Base-by-base conservation (phyloP, 1,140 invertebrate genomes). In the Armadillidium nasatum region DNA sequence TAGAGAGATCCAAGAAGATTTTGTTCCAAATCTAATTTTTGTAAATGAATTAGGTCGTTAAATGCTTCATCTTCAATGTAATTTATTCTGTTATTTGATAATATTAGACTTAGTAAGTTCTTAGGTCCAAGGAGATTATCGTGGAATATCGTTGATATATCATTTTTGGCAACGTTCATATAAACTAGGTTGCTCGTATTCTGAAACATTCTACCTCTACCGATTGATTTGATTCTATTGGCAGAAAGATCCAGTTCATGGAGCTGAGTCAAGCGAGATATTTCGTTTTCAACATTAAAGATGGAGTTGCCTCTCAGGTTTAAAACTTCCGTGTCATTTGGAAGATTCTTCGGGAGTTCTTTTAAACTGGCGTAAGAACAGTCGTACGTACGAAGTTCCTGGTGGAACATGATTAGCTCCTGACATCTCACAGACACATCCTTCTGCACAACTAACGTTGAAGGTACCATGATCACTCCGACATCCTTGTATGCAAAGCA, bases 1-100 rank as follows among this genome's bases (percentile, higher is more conserved):
- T 83, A 83, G 44, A 84, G 74, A 13, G 82, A 82, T 1, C 77
- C 79, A 7, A 84, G 50, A 10, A 81, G 77, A 69, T 84, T 84
- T 23, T 80, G 72, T 13, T 76, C 73, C 15, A 84, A 71, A 72
- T 83, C 75, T 7, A 84, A 67, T 4, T 43, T 74, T 21, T 74
- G 72, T 9, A 84, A 71, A 19, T 74, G 60, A 45, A 54, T 75
- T 0, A 83, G 73, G 46, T 79, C 82, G 13, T 43, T 71, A 43
- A 82, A 79, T 11, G 81, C 81, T 43, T 79, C 74, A 50, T 81
- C 78, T 68, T 82, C 80, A n/a, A 82, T 82, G 72, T 80, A 82
- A 72, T 73, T 78, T 3, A 82, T 79, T 67, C 78, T 82, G 60
- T 82, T 82, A 44, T 82, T 76, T 2, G 82, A 77, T 11, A 82